Conservation (phyloP, 2,797 vertebrate species). For the Cirrhinus molitorella region DNA sequence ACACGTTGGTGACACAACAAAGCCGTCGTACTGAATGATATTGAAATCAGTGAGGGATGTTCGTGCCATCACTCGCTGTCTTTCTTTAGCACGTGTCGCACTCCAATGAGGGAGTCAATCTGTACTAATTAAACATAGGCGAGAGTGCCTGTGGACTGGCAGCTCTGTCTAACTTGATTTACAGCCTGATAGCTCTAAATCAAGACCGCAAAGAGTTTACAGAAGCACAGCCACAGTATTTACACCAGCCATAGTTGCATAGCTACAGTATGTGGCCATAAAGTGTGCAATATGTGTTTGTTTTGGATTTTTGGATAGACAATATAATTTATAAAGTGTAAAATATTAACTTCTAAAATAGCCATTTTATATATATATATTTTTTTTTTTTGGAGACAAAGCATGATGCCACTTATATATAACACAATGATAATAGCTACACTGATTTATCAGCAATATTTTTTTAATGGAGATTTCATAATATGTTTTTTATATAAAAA, state of each 20-base stretch:
- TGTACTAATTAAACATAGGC: slow-evolving; percentile 65
- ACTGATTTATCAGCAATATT: too few relatives aligned
- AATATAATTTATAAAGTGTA: too few relatives aligned
- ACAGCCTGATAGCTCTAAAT: slow-evolving; percentile 56
- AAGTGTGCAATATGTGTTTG: neutral
- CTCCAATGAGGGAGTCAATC: slow-evolving; percentile 59
- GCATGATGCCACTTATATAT: too few relatives aligned
- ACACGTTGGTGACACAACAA: slow-evolving; percentile 15
- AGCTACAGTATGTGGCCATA: neutral
- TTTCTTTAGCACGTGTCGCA: slow-evolving; percentile 53
- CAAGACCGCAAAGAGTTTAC: slow-evolving; percentile 58
- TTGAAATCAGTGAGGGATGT: slow-evolving; percentile 14
- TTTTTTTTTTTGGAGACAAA: too few relatives aligned
- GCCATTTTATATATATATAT: too few relatives aligned
- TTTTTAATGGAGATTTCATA: too few relatives aligned
- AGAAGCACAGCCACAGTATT: slow-evolving; percentile 56
- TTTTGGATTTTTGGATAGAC: neutral
- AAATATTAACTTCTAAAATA: too few relatives aligned
- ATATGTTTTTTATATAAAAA: too few relatives aligned
- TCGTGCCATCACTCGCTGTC: slow-evolving; percentile 36
- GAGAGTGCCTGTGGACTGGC: slow-evolving; percentile 61
- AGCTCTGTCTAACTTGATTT: slow-evolving; percentile 60
- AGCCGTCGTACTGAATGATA: slow-evolving; percentile 16
- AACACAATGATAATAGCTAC: too few relatives aligned
- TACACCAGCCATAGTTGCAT: slow-evolving; percentile 33